Evolutionary conservation across 2,113 vertebrate species (phyloP).

Genomic region (Sylvia atricapilla): DNA sequence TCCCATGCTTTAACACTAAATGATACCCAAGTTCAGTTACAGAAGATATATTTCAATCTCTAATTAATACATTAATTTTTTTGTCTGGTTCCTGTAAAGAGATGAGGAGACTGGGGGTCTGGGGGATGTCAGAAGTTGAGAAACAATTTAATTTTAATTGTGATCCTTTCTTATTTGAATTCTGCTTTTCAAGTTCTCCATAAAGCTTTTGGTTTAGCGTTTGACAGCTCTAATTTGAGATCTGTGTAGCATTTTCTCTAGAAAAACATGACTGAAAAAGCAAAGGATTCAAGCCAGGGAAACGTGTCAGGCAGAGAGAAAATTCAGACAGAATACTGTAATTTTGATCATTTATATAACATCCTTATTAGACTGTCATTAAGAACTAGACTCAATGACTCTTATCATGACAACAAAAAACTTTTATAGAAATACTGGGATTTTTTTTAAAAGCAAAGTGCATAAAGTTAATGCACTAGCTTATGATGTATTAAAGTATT

Average conservation of each 20-base stretch:
- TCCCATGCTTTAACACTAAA: not conserved
- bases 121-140: not conserved
- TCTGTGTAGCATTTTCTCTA: not conserved
- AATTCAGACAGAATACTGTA: not conserved
- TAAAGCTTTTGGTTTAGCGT: not conserved
- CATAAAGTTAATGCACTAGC: not conserved
- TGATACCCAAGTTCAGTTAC: not conserved
- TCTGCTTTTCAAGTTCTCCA: not conserved
- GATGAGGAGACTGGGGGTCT: not conserved
- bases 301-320: not conserved
- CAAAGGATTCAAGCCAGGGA: not conserved
- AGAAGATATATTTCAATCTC: not conserved
- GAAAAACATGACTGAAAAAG: not conserved
- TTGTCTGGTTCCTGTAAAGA: not conserved
- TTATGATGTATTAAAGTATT: not conserved
- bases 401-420: not conserved
- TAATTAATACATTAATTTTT: not conserved
- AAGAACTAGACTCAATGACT: not conserved
- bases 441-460: not conserved
- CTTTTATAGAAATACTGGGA: accelerated
- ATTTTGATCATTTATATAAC: not conserved
- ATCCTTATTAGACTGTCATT: not conserved
- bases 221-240: not conserved
- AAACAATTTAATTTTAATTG: not conserved
- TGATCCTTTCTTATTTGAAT: not conserved